Conservation (phyloP, 2,113 vertebrate genomes). For the Nannospalax galili region DNA sequence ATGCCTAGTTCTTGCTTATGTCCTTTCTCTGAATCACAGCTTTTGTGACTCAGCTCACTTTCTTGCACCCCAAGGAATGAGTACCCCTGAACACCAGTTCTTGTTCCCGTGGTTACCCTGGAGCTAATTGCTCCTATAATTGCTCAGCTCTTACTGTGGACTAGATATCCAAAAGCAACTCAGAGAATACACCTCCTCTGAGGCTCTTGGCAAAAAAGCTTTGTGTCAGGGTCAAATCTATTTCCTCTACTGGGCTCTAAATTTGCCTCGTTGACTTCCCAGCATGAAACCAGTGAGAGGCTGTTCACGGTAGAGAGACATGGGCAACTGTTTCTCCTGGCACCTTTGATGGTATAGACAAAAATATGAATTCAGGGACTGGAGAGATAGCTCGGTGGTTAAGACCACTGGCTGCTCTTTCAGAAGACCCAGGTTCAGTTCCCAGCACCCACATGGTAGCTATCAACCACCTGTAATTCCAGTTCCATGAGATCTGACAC, state of each 20-base stretch:
- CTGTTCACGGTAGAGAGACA: background rate
- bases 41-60: background rate
- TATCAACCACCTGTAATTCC: no score
- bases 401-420: no score
- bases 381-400: no score
- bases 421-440: no score
- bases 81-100: background rate
- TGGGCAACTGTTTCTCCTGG: background rate
- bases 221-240: background rate
- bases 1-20: background rate
- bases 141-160: no score
- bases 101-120: background rate
- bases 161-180: background rate
- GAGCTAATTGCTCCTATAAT: background rate
- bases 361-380: background rate
- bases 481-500: no score
- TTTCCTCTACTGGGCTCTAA: conserved; percentile 8
- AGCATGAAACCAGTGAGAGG: background rate
- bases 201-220: background rate
- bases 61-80: background rate
- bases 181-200: background rate
- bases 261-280: conserved; percentile 35
- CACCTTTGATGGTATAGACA: background rate
- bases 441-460: no score
- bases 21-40: background rate